phyloP scores from a whole-genome alignment of 2,888 invertebrate species.

The Dynastes maya region DNA sequence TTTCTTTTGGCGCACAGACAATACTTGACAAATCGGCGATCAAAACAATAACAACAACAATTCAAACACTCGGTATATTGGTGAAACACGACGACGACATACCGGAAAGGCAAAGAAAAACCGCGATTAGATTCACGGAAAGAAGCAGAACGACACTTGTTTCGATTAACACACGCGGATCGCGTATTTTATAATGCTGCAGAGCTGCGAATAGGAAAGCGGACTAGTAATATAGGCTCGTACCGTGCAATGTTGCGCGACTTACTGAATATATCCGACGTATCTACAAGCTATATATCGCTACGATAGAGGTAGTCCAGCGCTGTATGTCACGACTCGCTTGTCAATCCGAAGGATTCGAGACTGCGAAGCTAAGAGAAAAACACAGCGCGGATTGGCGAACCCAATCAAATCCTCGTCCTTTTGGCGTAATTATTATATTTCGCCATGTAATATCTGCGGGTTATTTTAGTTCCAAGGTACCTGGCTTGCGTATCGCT shows the following conservation, averaged over 20 bases:
- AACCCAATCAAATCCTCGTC: background rate
- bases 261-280: constrained; percentile 20
- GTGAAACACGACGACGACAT: background rate
- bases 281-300: constrained; percentile 33
- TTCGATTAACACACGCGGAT: too few species aligned
- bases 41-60: constrained; percentile 6
- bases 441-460: background rate
- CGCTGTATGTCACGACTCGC: too few species aligned
- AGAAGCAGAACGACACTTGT: background rate
- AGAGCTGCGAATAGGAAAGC: constrained; percentile 15
- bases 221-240: constrained; percentile 21
- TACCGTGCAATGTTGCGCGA: constrained; percentile 27
- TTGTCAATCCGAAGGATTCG: background rate
- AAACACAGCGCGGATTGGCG: background rate
- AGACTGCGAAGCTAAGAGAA: too few species aligned
- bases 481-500: too few species aligned
- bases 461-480: background rate
- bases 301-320: background rate
- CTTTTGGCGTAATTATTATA: too few species aligned
- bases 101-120: background rate
- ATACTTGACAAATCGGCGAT: background rate
- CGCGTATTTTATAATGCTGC: too few species aligned
- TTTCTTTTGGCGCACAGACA: too few species aligned
- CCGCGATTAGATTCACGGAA: background rate
- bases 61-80: constrained; percentile 8